A percentile compares a stretch with the other conserved stretches of the same genome.
Conservation (phyloP, 2,888 invertebrate genomes). For the Eilema depressum region DNA sequence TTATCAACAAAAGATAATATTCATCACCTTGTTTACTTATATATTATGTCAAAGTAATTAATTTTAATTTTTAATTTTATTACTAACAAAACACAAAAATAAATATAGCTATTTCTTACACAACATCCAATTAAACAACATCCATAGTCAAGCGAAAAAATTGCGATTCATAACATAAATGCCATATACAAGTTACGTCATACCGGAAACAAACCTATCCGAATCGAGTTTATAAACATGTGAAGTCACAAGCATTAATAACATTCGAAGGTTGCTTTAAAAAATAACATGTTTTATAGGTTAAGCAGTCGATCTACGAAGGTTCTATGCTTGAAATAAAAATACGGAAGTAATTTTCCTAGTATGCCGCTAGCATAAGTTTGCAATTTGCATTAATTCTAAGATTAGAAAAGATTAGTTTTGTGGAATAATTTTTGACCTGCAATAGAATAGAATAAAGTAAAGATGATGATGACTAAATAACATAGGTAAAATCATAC, state of each 20-base stretch:
- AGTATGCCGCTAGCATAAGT: neutral
- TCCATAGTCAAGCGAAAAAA: neutral
- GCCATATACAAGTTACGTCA: neutral
- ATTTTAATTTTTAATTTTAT: too few species aligned
- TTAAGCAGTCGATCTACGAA: constrained; percentile 16
- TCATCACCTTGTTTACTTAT: too few species aligned
- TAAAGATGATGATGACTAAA: too few species aligned
- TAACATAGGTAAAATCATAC: too few species aligned
- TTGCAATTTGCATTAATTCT: constrained; percentile 2
- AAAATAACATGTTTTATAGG: constrained; percentile 11
- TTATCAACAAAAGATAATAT: neutral
- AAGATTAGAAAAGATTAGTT: neutral
- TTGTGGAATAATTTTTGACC: neutral
- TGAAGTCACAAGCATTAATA: constrained; percentile 20
- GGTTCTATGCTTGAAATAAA: constrained; percentile 13
- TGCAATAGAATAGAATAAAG: neutral
- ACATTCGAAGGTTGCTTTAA: constrained; percentile 14
- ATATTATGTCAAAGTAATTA: too few species aligned
- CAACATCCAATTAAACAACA: neutral
- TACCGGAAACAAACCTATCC: constrained; percentile 36
- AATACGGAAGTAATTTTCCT: constrained; percentile 15
- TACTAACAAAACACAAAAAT: neutral
- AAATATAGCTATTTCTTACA: neutral
- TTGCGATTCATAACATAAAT: neutral
- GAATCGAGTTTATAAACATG: constrained; percentile 32